Conservation (phyloP, 2,797 vertebrate genomes). For the Megaceryle alcyon region DNA sequence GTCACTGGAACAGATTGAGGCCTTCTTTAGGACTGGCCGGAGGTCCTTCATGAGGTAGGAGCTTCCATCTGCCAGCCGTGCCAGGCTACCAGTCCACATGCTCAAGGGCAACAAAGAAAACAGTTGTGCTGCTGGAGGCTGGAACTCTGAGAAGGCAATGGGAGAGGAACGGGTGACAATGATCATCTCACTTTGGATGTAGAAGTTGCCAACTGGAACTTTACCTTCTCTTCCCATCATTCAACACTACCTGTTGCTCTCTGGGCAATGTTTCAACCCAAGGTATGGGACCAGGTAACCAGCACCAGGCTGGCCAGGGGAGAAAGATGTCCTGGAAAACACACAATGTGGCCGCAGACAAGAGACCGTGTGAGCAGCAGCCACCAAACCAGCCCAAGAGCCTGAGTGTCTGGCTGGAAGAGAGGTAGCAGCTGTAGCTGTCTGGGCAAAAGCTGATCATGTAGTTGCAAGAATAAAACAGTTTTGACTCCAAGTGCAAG, state of each 20-base stretch:
- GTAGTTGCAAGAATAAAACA: conserved; percentile 38
- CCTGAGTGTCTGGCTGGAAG: background rate
- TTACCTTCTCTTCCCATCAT: background rate
- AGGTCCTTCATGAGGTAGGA: conserved; percentile 68
- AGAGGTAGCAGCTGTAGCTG: background rate
- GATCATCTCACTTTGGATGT: background rate
- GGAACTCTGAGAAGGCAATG: background rate
- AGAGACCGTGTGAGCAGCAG: background rate
- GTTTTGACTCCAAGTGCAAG: background rate
- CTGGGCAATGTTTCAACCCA: background rate
- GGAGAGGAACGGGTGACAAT: background rate
- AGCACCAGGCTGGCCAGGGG: background rate
- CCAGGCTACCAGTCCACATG: background rate
- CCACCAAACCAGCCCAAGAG: background rate
- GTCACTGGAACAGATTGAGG: conserved; percentile 93
- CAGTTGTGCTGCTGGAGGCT: background rate
- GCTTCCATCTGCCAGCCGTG: background rate
- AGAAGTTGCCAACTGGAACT: background rate
- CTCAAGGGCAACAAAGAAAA: background rate
- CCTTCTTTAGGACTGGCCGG: conserved; percentile 86
- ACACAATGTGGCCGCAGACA: background rate
- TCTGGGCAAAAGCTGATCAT: background rate
- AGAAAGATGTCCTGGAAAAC: background rate
- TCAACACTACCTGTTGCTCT: background rate
- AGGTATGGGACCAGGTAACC: background rate